Evolutionary conservation across 2,888 invertebrate genomes (phyloP).

Genomic region (Dendrolimus houi): DNA sequence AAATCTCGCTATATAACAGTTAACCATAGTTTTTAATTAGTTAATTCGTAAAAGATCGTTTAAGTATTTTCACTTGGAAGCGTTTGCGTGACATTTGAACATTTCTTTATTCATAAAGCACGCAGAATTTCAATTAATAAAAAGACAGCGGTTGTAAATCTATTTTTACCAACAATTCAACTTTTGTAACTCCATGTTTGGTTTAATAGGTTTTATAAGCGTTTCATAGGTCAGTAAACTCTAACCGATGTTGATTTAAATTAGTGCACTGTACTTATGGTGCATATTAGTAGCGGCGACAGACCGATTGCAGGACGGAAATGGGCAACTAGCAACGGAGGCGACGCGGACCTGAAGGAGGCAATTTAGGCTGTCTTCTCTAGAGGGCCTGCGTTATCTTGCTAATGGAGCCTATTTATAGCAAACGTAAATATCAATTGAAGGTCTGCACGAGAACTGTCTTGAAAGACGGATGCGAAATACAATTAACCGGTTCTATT

Average conservation of each 20-base stretch:
- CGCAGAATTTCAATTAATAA: neutral
- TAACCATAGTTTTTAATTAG: no score
- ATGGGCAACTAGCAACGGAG: constrained; percentile 42
- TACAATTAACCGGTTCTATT: neutral
- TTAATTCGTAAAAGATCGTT: no score
- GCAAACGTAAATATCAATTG: neutral
- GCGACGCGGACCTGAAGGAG: constrained; percentile 27
- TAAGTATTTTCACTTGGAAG: neutral
- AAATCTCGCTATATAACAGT: no score
- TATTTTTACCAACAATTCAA: neutral
- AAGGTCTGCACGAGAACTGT: neutral
- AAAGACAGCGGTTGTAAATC: neutral
- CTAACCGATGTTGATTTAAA: constrained; percentile 6
- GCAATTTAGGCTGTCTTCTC: constrained; percentile 33
- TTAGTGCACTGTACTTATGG: constrained; percentile 22
- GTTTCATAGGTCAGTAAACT: constrained; percentile 11
- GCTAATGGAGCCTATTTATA: neutral
- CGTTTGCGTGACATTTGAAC: neutral
- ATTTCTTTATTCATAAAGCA: neutral
- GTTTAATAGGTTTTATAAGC: neutral
- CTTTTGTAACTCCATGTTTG: neutral
- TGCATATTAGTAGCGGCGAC: constrained; percentile 31
- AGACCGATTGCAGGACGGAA: constrained; percentile 45
- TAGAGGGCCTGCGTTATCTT: constrained; percentile 7
- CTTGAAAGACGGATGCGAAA: neutral